Evolutionary conservation across 2,888 invertebrate genomes (phyloP).

Genomic region (Abrostola tripartita): DNA sequence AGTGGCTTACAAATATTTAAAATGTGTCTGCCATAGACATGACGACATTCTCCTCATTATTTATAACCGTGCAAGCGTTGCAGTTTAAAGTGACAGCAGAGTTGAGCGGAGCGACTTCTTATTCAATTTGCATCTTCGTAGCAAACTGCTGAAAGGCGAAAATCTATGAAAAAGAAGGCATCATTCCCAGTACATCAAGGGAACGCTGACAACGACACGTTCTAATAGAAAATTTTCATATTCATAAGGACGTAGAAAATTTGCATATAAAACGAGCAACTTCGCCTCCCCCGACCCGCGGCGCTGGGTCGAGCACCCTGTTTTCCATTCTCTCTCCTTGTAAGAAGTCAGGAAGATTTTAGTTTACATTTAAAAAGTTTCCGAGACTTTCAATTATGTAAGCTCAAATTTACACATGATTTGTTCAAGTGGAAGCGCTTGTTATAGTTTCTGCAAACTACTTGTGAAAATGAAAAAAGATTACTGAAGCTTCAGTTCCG

Average conservation of each 20-base stretch:
- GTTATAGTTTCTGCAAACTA: constrained; percentile 38
- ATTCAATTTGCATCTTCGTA: constrained; percentile 69
- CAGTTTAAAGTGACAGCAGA: constrained; percentile 36
- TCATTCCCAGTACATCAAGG: constrained; percentile 76
- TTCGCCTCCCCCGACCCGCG: constrained; percentile 71
- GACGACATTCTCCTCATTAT: not conserved
- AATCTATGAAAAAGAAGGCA: constrained; percentile 72
- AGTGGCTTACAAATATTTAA: not conserved
- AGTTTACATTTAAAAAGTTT: constrained; percentile 67
- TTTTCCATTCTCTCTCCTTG: constrained; percentile 78
- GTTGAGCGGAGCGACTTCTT: constrained; percentile 45
- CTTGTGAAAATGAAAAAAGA: constrained; percentile 18
- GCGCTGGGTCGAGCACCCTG: constrained; percentile 75
- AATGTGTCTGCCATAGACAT: not conserved
- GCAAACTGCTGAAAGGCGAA: constrained; percentile 71
- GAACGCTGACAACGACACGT: constrained; percentile 86
- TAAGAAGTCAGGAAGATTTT: constrained; percentile 73
- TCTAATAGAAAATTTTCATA: constrained; percentile 89
- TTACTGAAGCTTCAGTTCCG: not conserved
- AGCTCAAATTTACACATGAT: constrained; percentile 57
- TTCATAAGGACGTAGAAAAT: constrained; percentile 87
- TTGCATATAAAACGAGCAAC: constrained; percentile 88
- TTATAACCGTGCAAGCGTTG: constrained; percentile 19
- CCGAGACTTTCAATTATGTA: constrained; percentile 51
- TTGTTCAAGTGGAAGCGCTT: constrained; percentile 45